phyloP scores from a whole-genome alignment of 2,113 vertebrate genomes.

The Poeciliopsis prolifica region DNA sequence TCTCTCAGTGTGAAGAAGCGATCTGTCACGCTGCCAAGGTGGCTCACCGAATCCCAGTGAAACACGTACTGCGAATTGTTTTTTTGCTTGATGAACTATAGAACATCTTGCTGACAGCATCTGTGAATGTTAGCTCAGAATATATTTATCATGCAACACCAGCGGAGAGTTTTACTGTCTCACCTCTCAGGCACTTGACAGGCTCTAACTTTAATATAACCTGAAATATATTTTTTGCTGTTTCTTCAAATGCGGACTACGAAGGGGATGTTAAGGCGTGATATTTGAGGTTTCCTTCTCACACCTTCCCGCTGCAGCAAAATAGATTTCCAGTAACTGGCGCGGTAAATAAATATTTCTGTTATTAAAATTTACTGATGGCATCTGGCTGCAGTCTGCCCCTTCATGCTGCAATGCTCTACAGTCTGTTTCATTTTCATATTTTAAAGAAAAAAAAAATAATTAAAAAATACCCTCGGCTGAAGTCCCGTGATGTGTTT shows the following conservation, averaged over 20 bases:
- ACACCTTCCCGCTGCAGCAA: neutral
- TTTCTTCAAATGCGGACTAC: neutral
- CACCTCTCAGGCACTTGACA: neutral
- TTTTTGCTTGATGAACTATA: constrained; percentile 30
- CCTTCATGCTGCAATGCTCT: neutral
- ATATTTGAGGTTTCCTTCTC: neutral
- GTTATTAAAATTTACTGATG: neutral
- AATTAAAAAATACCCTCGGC: neutral
- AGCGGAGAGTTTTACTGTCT: neutral
- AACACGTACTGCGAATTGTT: constrained; percentile 34
- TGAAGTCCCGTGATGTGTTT: neutral
- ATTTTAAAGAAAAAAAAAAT: neutral
- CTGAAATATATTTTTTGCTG: neutral
- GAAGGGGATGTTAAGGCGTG: neutral
- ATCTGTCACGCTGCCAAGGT: constrained; percentile 55
- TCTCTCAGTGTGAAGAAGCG: constrained; percentile 62
- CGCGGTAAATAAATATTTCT: neutral
- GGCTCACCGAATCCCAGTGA: constrained; percentile 42
- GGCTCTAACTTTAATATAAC: neutral
- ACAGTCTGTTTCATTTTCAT: neutral
- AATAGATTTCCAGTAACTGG: neutral
- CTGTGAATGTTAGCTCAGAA: constrained; percentile 21
- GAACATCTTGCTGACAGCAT: constrained; percentile 14
- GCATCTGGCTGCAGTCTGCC: neutral
- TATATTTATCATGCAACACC: constrained; percentile 18